These are phyloP conservation scores for Phyllotis vaccarum DNA, from an alignment of 2,797 vertebrate species.

Conservation along the genomic window DNA sequence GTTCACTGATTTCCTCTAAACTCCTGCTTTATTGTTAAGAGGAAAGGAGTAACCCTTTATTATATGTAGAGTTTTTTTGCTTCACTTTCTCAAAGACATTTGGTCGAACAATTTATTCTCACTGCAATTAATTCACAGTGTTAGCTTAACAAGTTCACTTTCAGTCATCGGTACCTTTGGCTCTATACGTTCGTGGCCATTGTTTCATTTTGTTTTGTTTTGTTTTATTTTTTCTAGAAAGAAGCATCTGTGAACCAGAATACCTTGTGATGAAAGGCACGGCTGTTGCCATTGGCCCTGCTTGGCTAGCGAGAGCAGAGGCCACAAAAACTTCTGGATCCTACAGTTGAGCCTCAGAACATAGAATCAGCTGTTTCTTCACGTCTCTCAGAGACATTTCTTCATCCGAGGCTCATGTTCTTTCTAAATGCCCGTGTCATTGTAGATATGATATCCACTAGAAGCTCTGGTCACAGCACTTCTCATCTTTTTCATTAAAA, in stretches of 20 bases:
- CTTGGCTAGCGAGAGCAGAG: neutral
- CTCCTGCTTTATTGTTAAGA: conserved; percentile 44
- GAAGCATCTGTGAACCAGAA: neutral
- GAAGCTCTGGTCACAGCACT: neutral
- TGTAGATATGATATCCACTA: neutral
- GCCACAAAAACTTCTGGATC: neutral
- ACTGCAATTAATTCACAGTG: conserved; percentile 15
- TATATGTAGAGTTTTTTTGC: neutral
- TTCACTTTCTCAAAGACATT: conserved; percentile 22
- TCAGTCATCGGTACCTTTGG: neutral
- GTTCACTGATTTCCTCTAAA: neutral
- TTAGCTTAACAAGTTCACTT: neutral
- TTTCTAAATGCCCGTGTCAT: neutral
- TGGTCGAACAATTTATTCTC: conserved; percentile 17
- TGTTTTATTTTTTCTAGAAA: neutral
- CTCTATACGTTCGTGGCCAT: neutral
- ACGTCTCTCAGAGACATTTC: neutral
- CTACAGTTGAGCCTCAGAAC: neutral
- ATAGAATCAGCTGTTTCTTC: neutral
- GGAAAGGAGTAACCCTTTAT: neutral
- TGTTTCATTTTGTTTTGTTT: neutral
- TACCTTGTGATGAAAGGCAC: neutral
- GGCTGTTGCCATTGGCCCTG: neutral
- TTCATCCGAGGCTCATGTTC: neutral
- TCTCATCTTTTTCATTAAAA: neutral